These are phyloP conservation scores for Amblyraja radiata DNA, from an alignment of 2,797 vertebrate species.

Conservation along the genomic window DNA sequence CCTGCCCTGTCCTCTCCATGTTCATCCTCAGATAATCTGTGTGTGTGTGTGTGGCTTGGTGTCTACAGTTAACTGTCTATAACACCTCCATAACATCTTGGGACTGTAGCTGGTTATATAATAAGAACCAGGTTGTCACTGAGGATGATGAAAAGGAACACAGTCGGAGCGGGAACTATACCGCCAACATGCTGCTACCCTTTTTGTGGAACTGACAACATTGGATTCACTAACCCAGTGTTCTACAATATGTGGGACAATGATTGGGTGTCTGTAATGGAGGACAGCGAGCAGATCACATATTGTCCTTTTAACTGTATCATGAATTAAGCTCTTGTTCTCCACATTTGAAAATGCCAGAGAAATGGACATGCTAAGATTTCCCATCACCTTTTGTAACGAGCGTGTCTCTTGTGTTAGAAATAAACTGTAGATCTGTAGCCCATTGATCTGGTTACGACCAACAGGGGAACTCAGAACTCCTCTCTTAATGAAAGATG, in stretches of 20 bases:
- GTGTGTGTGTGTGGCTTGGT: too few species aligned
- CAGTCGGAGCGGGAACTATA: not conserved
- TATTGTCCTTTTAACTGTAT: not conserved
- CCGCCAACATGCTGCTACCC: not conserved
- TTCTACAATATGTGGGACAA: not conserved
- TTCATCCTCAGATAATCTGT: too few species aligned
- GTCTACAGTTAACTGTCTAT: too few species aligned
- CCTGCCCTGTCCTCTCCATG: too few species aligned
- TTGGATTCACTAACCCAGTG: not conserved
- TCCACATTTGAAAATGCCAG: not conserved
- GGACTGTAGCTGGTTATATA: too few species aligned
- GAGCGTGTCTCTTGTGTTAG: not conserved
- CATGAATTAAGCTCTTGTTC: not conserved
- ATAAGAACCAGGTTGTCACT: not conserved
- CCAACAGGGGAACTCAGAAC: not conserved
- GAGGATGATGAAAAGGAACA: not conserved
- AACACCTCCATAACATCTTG: too few species aligned
- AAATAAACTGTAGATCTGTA: not conserved
- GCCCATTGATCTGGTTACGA: not conserved
- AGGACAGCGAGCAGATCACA: not conserved
- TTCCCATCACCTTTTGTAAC: not conserved
- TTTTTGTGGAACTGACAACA: not conserved
- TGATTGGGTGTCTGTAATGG: not conserved
- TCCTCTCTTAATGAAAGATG: not conserved
- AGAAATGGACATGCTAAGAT: not conserved